Evolutionary conservation across 2,113 vertebrate species (phyloP), one percentile per base, ranked within the genome.

Genomic region (Kobus ellipsiprymnus): DNA sequence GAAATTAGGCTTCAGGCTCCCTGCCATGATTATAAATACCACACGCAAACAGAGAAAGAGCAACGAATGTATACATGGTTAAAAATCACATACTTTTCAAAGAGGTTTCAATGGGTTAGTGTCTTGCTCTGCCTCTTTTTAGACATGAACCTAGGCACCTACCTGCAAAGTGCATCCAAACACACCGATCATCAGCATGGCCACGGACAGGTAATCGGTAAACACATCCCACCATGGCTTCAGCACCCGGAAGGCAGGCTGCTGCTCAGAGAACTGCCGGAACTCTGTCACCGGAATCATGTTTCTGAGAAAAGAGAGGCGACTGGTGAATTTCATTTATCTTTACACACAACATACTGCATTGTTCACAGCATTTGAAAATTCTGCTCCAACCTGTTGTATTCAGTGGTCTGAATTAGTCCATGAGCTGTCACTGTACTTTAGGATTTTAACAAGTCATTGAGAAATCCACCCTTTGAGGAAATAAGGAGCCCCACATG

Each of bases 201-300:
- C 99, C 16, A 99, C 99, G 0, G 99, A 99, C 86, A 99, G 99
- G 91, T 99, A 99, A 95, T 99, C 99, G 0, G 99, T 99, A 95
- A 99, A 99, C 95, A 99, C 99, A 48, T 99, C 99, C 99, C 99
- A 99, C 99, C 99, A 99, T 0, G 99, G 99, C 98, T 99, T 99
- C 97, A 99, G 99, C 94, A 99, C 99, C 40, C 99, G 98, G 99
- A 99, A 99, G 0, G 99, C 99, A 1, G 99, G 99, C 99, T 99
- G 99, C 98, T 99, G 99, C 98, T 99, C 99, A 36, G 99, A 99
- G 98, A 99, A 99, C 99, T 99, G 99, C 6, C 99, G 99, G 97
- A 99, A 99, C 98, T 99, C 99, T 1, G 99, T 99, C 97, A 99
- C 99, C 0, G 99, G 99, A 99, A 99, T 99, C 99, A 99, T 99